Evolutionary conservation across 2,888 invertebrate genomes (phyloP).

Genomic region (Rhamnusium bicolor): DNA sequence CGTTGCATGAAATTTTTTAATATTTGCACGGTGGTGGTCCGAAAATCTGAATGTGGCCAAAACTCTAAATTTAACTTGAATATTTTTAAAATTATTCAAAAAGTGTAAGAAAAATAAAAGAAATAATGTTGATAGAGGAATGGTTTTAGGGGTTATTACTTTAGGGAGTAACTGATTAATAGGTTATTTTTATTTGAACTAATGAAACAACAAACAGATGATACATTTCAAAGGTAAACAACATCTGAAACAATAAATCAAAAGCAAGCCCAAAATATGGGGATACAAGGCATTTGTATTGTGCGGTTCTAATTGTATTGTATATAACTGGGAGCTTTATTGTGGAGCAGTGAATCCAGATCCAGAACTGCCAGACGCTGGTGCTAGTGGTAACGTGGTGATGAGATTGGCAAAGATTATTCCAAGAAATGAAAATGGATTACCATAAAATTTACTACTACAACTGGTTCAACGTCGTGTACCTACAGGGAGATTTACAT

Average conservation of each 20-base stretch:
- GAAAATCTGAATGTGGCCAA: too few species aligned
- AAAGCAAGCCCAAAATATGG: slow-evolving; percentile 12
- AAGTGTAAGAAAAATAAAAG: too few species aligned
- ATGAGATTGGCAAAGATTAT: neutral
- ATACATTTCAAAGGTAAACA: slow-evolving; percentile 1
- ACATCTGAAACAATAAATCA: neutral
- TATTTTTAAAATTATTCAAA: too few species aligned
- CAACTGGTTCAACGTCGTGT: neutral
- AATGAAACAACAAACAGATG: too few species aligned
- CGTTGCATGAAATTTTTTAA: too few species aligned
- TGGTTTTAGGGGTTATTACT: too few species aligned
- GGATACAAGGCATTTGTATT: slow-evolving; percentile 20
- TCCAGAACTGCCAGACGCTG: slow-evolving; percentile 14
- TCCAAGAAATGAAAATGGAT: neutral
- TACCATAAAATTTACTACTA: slow-evolving; percentile 8
- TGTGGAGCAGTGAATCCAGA: slow-evolving; percentile 9
- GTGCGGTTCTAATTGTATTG: neutral
- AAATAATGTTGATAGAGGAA: too few species aligned
- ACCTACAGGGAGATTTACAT: too few species aligned
- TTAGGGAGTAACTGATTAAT: too few species aligned
- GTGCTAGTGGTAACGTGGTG: slow-evolving; percentile 17
- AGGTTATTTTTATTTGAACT: too few species aligned
- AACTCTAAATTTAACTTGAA: too few species aligned
- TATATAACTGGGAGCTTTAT: slow-evolving; percentile 8
- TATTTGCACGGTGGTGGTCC: too few species aligned